Conservation (phyloP, 2,888 invertebrate genomes). For the Calameuta filiformis region DNA sequence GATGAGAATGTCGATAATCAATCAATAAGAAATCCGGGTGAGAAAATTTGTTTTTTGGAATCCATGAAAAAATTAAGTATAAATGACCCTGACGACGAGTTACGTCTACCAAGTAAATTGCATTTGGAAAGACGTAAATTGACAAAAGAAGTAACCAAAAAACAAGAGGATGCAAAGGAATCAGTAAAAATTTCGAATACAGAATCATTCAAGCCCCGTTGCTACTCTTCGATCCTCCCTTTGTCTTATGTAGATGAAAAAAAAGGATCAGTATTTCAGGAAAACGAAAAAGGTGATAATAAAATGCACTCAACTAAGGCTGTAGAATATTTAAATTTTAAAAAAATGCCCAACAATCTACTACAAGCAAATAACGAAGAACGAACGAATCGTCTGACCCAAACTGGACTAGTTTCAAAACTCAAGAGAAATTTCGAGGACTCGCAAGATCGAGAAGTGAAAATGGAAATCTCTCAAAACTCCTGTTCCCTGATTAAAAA, state of each 20-base stretch:
- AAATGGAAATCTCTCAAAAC: not conserved
- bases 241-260: not conserved
- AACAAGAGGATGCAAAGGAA: not conserved
- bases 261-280: not conserved
- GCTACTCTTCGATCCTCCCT: not conserved
- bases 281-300: no score
- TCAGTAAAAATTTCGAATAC: not conserved
- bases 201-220: not conserved
- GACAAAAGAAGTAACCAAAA: not conserved
- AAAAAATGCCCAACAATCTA: not conserved
- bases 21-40: not conserved
- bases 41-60: not conserved
- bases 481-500: not conserved
- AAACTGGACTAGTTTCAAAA: not conserved
- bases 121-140: not conserved
- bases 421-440: not conserved
- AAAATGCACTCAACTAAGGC: not conserved
- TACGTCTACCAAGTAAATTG: not conserved
- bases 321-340: not conserved
- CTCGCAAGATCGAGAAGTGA: not conserved
- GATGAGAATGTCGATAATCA: not conserved
- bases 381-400: not conserved
- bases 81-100: not conserved
- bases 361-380: not conserved
- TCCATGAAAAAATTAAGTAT: not conserved